Percentiles rank a stretch among this genome's conserved stretches.
Evolutionary conservation across 2,888 invertebrate genomes (phyloP).

Genomic region (Synergus gifuensis): DNA sequence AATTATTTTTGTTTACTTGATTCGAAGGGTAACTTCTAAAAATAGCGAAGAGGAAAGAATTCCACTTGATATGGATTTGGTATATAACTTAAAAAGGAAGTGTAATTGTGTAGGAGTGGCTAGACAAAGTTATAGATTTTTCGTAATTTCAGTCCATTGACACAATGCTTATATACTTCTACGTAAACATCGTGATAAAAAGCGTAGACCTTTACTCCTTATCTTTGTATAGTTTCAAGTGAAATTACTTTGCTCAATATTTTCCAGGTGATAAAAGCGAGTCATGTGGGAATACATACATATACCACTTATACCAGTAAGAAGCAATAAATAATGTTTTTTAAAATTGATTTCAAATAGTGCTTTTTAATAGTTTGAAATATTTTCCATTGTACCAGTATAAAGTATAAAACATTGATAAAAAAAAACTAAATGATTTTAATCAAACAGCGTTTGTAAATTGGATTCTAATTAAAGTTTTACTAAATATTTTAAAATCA

Average conservation of each 20-base stretch:
- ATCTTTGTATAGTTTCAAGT: neutral
- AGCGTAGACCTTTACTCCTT: neutral
- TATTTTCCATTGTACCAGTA: no score
- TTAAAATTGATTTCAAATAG: neutral
- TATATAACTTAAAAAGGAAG: neutral
- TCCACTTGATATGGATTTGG: slow-evolving; percentile 4
- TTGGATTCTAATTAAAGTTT: neutral
- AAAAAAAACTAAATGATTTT: neutral
- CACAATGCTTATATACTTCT: neutral
- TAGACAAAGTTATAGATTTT: slow-evolving; percentile 16
- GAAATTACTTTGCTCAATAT: neutral
- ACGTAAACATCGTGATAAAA: neutral
- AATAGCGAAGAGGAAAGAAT: neutral
- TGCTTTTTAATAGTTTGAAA: neutral
- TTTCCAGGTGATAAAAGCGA: neutral
- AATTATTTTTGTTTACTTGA: no score
- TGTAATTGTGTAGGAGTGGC: slow-evolving; percentile 3
- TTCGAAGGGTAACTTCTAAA: neutral
- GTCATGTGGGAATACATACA: neutral
- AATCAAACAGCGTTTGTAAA: neutral
- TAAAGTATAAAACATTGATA: neutral
- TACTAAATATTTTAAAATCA: no score
- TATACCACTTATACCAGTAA: neutral
- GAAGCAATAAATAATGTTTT: neutral
- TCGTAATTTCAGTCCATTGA: neutral